Percentiles rank a stretch among this genome's conserved stretches.
Evolutionary conservation across 2,888 invertebrate genomes (phyloP).

Genomic region (Dysmachus trigonus): DNA sequence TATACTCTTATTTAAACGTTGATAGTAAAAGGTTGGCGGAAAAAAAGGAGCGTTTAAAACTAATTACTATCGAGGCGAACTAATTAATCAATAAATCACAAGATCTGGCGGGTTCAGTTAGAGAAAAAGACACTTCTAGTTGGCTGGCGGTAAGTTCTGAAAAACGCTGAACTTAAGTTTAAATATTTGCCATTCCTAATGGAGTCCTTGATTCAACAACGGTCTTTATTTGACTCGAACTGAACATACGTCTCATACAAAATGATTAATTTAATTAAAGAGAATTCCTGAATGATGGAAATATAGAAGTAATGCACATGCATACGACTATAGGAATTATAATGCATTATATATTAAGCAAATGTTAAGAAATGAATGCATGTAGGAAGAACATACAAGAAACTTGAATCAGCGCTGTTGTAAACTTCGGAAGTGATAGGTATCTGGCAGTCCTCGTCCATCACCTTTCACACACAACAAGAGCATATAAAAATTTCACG

Average conservation of each 20-base stretch:
- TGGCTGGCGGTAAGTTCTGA: not conserved
- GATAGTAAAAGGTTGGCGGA: not conserved
- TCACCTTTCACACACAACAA: too few relatives aligned
- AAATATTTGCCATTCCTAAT: not conserved
- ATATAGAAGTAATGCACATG: not conserved
- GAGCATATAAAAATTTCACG: not conserved
- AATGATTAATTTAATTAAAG: not conserved
- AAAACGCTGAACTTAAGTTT: not conserved
- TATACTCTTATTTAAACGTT: not conserved
- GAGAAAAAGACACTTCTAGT: not conserved
- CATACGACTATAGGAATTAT: not conserved
- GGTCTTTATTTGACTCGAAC: not conserved
- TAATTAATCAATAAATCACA: slow-evolving; percentile 32
- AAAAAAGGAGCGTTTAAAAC: not conserved
- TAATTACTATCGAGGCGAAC: slow-evolving; percentile 24
- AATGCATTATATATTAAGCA: not conserved
- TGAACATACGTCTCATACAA: not conserved
- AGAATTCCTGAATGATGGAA: not conserved
- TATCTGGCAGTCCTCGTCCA: too few relatives aligned
- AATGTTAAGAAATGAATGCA: not conserved
- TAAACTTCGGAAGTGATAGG: too few relatives aligned
- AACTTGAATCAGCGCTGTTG: too few relatives aligned
- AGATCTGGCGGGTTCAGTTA: not conserved
- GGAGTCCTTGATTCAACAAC: not conserved
- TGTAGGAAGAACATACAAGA: too few relatives aligned